phyloP scores from a whole-genome alignment of 2,888 invertebrate genomes.

The Rhaphigaster nebulosa region DNA sequence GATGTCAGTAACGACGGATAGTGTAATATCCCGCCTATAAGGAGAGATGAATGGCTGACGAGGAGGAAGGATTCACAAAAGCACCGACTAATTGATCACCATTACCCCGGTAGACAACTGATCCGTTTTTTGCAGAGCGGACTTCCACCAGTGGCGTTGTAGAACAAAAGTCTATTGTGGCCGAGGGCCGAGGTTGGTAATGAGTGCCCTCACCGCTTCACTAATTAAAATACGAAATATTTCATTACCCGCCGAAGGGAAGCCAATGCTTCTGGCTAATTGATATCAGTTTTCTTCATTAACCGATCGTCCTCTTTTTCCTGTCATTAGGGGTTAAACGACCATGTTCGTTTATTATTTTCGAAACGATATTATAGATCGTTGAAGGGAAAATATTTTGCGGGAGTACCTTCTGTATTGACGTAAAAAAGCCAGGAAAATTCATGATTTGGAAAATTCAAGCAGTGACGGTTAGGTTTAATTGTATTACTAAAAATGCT shows the following conservation, averaged over 20 bases:
- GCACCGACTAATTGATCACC: slow-evolving; percentile 18
- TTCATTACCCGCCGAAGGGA: neutral
- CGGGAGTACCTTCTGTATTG: neutral
- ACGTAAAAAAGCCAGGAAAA: neutral
- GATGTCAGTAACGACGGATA: neutral
- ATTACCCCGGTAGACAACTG: slow-evolving; percentile 29
- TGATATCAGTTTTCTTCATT: slow-evolving; percentile 38
- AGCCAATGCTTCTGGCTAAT: neutral
- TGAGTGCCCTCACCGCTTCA: neutral
- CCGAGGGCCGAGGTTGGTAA: neutral
- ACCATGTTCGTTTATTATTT: neutral
- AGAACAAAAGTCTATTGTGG: slow-evolving; percentile 29
- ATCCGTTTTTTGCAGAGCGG: neutral
- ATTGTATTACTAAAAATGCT: too few relatives aligned
- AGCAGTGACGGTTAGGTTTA: too few relatives aligned
- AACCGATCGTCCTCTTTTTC: neutral
- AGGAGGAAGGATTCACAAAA: slow-evolving; percentile 21
- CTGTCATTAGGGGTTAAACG: slow-evolving; percentile 2
- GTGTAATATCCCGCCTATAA: neutral
- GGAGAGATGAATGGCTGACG: neutral
- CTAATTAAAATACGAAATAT: slow-evolving; percentile 34
- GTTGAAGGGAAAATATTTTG: neutral
- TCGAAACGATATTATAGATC: neutral
- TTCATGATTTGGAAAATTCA: neutral
- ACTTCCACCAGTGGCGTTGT: neutral